Base-by-base conservation (phyloP, 2,888 invertebrate species). In the Lutraria lutraria region DNA sequence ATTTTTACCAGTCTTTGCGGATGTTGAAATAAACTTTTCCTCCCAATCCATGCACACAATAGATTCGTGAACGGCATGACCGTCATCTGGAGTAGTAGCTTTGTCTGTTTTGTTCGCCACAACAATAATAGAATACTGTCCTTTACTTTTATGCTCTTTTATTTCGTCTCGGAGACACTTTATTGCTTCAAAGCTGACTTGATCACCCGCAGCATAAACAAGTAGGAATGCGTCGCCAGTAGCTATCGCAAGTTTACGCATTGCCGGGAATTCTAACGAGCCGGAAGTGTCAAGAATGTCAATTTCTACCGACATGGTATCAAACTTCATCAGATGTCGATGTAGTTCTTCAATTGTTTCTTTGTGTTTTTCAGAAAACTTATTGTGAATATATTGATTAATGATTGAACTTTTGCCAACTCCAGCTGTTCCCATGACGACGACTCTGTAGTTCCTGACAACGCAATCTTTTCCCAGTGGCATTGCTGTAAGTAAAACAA, bases 1-100 rank as follows among this genome's bases (percentile, higher is more conserved):
- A 96, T 98, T 98, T 85, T 97, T 97, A 97, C 98, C 98, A 87
- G 98, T 98, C 96, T 98, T 98, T 15, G 99, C 99, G 0, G 99
- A 99, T 0, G 98, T 98, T 96, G 98, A 98, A 15, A 99, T 98
- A 96, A 98, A 99, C 16, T 98, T 99, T 96, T 98, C 98, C 96
- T 98, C 98, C 99, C 99, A 99, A 96, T 98, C 98, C 8, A 98
- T 98, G 1, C 98, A 98, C 12, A 98, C 98, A 31, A 98, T 93
- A 15, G 95, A 95, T 89, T 96, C 96, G 15, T 98, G 98, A 91
- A 98, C 98, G 93, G 98, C 98, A 91, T 98, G 98, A 93, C 98
- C 98, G 60, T 96, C 52, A 72, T 76, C 93, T 29, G 92, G 92
- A 3, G 95, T 89, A 21, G 90, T 81, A n/a, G 88, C 90, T 15